Evolutionary conservation across 2,113 vertebrate species (phyloP).

Genomic region (Pseudonaja textilis): DNA sequence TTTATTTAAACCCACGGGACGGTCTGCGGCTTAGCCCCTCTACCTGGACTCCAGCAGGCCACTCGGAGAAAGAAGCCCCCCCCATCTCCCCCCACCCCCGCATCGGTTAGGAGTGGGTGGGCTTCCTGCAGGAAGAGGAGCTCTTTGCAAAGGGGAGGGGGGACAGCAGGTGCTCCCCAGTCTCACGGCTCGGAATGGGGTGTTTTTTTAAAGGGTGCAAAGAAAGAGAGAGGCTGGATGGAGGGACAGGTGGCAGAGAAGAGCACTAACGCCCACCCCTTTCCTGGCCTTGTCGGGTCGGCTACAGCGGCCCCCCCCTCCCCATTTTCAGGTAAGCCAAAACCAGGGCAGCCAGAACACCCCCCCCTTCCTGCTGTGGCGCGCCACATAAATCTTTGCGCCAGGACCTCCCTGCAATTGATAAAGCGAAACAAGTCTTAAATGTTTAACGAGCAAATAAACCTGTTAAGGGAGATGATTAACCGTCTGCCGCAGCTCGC

Average conservation of each 20-base stretch:
- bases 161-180: conserved; percentile 49
- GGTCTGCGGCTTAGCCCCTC: background rate
- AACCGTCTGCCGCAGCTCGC: conserved; percentile 54
- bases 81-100: background rate
- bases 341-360: conserved; percentile 27
- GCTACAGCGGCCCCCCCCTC: background rate
- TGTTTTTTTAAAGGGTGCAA: background rate
- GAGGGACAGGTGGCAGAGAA: background rate
- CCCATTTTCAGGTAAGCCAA: background rate
- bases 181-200: conserved; percentile 11
- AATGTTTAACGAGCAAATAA: conserved; percentile 74
- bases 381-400: conserved; percentile 65
- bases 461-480: conserved; percentile 72
- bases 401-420: conserved; percentile 63
- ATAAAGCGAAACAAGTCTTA: conserved; percentile 70
- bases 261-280: conserved; percentile 47
- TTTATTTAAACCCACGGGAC: conserved; percentile 20
- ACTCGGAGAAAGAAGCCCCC: background rate
- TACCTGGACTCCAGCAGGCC: background rate
- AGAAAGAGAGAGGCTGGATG: no score
- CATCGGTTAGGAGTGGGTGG: background rate
- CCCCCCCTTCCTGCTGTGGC: conserved; percentile 53
- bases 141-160: conserved; percentile 32
- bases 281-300: background rate
- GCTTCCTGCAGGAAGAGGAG: conserved; percentile 25